Evolutionary conservation across 2,888 invertebrate genomes (phyloP).

Genomic region (Arctia plantaginis): DNA sequence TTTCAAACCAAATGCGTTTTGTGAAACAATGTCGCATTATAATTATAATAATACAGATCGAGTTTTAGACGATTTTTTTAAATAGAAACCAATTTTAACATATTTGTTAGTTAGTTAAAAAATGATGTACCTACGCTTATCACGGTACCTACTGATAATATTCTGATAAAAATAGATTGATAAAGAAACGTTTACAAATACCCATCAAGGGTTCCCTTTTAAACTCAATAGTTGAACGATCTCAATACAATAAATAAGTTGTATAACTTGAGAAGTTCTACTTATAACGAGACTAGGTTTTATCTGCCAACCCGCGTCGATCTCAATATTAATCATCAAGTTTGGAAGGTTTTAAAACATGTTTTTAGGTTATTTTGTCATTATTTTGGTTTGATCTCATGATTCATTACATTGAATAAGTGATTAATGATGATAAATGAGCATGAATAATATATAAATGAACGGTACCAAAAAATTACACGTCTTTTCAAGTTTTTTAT

Average conservation of each 20-base stretch:
- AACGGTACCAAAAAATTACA: background rate
- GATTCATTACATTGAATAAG: background rate
- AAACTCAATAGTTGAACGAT: constrained; percentile 33
- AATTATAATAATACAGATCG: constrained; percentile 36
- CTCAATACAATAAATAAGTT: constrained; percentile 5
- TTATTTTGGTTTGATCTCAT: background rate
- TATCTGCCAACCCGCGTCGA: background rate
- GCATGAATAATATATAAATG: background rate
- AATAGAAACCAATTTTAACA: no score
- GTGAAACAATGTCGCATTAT: constrained; percentile 48
- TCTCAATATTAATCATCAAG: background rate
- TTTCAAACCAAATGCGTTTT: constrained; percentile 60
- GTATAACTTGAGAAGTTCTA: background rate
- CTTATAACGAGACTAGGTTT: background rate
- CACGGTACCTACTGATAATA: constrained; percentile 73
- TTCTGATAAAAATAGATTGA: constrained; percentile 67
- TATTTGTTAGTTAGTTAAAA: no score
- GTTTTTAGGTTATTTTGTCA: background rate
- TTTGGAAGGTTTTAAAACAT: background rate
- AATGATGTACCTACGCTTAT: constrained; percentile 48
- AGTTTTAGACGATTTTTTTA: constrained; percentile 15
- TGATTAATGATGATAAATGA: background rate
- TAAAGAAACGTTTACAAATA: constrained; percentile 54
- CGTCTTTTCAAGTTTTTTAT: no score
- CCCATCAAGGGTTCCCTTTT: constrained; percentile 34